Conservation (phyloP, 2,888 invertebrate species). For the Lampropteryx suffumata region DNA sequence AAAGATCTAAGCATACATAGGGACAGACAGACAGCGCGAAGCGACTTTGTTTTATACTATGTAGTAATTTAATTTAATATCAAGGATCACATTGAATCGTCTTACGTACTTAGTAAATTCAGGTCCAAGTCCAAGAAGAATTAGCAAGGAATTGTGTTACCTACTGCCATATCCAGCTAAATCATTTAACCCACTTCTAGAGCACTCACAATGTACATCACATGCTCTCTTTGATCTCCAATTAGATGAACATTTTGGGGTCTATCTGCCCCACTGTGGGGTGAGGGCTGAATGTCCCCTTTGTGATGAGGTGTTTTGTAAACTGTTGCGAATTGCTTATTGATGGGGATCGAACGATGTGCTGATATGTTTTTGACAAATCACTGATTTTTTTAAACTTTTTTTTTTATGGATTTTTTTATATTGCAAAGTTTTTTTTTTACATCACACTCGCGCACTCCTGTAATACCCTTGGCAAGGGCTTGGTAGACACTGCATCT, state of each 20-base stretch:
- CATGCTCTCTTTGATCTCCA: conserved; percentile 81
- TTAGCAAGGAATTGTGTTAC: not conserved
- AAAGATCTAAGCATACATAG: too few relatives aligned
- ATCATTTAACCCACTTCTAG: conserved; percentile 3
- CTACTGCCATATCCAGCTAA: conserved; percentile 45
- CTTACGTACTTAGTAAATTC: too few relatives aligned
- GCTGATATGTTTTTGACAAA: conserved; percentile 4
- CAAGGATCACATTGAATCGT: too few relatives aligned
- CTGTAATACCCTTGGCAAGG: too few relatives aligned
- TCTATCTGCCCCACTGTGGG: conserved; percentile 27
- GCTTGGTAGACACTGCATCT: too few relatives aligned
- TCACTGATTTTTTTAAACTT: not conserved
- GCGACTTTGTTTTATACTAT: too few relatives aligned
- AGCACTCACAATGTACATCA: conserved; percentile 50
- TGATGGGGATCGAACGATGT: conserved; percentile 13
- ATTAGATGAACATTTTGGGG: conserved; percentile 82
- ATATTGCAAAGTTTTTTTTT: too few relatives aligned
- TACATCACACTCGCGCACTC: too few relatives aligned
- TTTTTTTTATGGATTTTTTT: too few relatives aligned
- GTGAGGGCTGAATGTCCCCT: conserved; percentile 48
- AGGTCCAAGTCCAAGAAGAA: too few relatives aligned
- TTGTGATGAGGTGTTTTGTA: conserved; percentile 25
- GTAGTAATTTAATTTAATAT: too few relatives aligned
- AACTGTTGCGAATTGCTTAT: conserved; percentile 22
- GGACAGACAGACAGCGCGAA: too few relatives aligned